Conservation (phyloP, 2,888 invertebrate species). For the Apoderus coryli region DNA sequence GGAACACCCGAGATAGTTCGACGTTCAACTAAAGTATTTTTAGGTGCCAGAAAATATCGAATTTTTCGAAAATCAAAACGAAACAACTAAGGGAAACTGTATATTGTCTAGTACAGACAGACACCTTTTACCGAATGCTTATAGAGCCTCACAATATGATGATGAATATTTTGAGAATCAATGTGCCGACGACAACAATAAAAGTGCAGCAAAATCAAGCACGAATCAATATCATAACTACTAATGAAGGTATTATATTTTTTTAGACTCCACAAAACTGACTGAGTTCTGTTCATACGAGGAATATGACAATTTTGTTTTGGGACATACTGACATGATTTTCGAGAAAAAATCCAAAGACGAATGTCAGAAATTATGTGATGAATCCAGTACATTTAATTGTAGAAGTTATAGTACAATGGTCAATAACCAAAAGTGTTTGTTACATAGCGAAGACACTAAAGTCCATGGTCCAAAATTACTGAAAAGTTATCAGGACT, state of each 20-base stretch:
- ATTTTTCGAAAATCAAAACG: too few species aligned
- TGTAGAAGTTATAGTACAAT: conserved; percentile 59
- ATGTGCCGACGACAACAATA: too few species aligned
- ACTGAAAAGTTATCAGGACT: conserved; percentile 40
- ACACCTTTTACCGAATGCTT: conserved; percentile 61
- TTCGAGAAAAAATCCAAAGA: conserved; percentile 37
- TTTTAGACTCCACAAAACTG: conserved; percentile 8
- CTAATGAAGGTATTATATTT: too few species aligned
- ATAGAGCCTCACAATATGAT: conserved; percentile 56
- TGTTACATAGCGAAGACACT: conserved; percentile 69
- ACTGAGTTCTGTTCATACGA: conserved; percentile 61
- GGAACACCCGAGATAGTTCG: too few species aligned
- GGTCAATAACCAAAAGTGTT: conserved; percentile 34
- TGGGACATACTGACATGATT: conserved; percentile 47
- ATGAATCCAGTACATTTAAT: conserved; percentile 46
- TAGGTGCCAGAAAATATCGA: too few species aligned
- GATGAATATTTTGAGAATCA: conserved; percentile 77
- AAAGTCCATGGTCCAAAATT: conserved; percentile 64
- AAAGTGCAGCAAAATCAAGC: too few species aligned
- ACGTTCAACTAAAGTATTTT: too few species aligned
- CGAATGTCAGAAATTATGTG: conserved; percentile 43
- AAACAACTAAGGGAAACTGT: conserved; percentile 42
- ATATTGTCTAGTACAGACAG: conserved; percentile 58
- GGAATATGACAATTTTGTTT: conserved; percentile 53
- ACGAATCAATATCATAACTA: too few species aligned